Evolutionary conservation across 2,797 vertebrate species (phyloP).

Genomic region (Propithecus deckenii): DNA sequence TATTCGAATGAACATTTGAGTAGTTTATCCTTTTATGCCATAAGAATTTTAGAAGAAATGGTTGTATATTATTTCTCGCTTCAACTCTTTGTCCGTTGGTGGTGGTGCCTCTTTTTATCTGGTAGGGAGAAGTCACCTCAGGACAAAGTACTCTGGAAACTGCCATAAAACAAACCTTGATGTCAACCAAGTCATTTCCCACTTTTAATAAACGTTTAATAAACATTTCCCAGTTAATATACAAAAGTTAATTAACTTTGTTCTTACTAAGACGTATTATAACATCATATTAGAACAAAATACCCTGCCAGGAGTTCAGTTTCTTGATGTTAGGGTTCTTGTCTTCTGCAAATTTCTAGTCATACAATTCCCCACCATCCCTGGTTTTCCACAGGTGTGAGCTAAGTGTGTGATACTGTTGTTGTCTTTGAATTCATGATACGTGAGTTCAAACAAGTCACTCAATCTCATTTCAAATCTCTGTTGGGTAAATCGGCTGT

Average conservation of each 20-base stretch:
- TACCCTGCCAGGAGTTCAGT: neutral
- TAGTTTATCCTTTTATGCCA: neutral
- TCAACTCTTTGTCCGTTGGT: neutral
- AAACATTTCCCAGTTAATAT: too few species aligned
- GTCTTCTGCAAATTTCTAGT: neutral
- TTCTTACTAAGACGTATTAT: neutral
- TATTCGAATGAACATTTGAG: neutral
- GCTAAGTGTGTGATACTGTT: neutral
- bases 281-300: neutral
- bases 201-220: neutral
- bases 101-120: constrained; percentile 18
- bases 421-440: neutral
- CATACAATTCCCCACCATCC: neutral
- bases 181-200: constrained; percentile 1
- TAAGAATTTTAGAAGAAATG: neutral
- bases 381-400: neutral
- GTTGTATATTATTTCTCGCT: neutral
- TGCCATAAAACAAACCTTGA: constrained; percentile 47
- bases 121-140: neutral
- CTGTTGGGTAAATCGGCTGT: neutral
- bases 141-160: constrained; percentile 54
- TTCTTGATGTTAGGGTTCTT: neutral
- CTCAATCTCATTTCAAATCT: neutral
- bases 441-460: neutral
- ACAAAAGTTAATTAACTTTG: neutral